Base-by-base conservation (phyloP, 2,888 invertebrate species). In the Orchesella flavescens region DNA sequence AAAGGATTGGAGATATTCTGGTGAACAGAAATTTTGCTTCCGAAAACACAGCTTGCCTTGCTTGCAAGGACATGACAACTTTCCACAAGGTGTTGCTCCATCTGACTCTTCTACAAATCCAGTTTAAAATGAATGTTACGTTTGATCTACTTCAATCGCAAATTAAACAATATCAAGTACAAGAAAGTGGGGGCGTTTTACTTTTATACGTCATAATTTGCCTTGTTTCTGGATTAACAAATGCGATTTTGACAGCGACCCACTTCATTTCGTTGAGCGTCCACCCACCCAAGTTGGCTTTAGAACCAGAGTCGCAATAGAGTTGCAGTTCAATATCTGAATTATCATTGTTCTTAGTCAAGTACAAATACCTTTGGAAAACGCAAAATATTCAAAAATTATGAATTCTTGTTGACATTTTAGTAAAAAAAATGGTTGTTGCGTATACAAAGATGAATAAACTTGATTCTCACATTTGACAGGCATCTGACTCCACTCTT, bases 401-500 rank as follows among this genome's bases (percentile, higher is more conserved):
- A 34, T 34, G 2, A 34, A 7, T 34, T 34, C 34, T 4, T 4
- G 7, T 34, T 34, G 3, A 34, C 34, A 34, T 34, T n/a, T n/a
- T n/a, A n/a, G n/a, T n/a, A n/a, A n/a, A n/a, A n/a, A n/a, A n/a
- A n/a, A n/a, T n/a, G n/a, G n/a, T n/a, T 34, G 34, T 7, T 34
- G 34, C 34, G 34, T 34, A 34, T 4, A 34, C 34, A 34, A 34
- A 2, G 2, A 7, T 4, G 3, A 34, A 7, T 7, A 4, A 4
- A 4, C 34, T 24, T 23, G 1, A 34, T 24, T 21, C 24, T 19
- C 24, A 79, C 79, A 79, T 72, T 79, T 72, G 79, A 21, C 79
- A 79, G 43, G 79, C 72, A 65, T 79, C 79, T 2, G 79, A 65
- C 46, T 79, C 79, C 34, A 79, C 53, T 55, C 55, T 72, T n/a